Evolutionary conservation across 2,888 invertebrate species (phyloP), one percentile per base, ranked within the genome.

Genomic region (Strigamia crassipes): DNA sequence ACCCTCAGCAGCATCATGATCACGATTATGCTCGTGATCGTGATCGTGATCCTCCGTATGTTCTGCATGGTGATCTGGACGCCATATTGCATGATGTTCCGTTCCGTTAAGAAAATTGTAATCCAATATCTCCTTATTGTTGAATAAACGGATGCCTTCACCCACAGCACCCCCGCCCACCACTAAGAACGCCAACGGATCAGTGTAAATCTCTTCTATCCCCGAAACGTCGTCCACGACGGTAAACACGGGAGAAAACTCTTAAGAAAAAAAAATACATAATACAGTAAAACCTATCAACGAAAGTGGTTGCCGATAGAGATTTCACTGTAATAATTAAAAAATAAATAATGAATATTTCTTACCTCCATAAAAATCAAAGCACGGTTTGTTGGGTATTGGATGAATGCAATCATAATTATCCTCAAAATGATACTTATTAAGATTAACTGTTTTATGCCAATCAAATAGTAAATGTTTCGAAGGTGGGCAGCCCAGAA

Each of bases 41-140:
- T 46, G 46, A 1, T 46, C 15, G n/a, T 15, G 15, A 10, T 46
- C n/a, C 46, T 46, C n/a, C 2, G 38, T 6, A 38, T 46, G 13
- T 8, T 78, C 21, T 4, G 78, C 78, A 13, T 78, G 42, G 38
- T 78, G 41, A 13, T 78, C 78, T 6, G 78, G 15, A 4, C 38
- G 38, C 38, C 38, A 38, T 6, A 38, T 18, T 6, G 51, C 18
- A 6, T 51, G 18, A 51, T 18, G 51, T 51, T 51, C 15, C 51
- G 51, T 51, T 38, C 78, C 78, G 34, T 78, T 78, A 18, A 78
- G 41, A 23, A n/a, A 78, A 42, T 78, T 78, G 18, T 78, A 78
- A 18, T 78, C 42, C 9, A 78, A 38, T 13, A 78, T 78, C 18
- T 78, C 78, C 12, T 78, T 42, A 4, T 41, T 38, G 38, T 4